Base-by-base conservation (phyloP, 2,113 vertebrate species). In the Anolis carolinensis region DNA sequence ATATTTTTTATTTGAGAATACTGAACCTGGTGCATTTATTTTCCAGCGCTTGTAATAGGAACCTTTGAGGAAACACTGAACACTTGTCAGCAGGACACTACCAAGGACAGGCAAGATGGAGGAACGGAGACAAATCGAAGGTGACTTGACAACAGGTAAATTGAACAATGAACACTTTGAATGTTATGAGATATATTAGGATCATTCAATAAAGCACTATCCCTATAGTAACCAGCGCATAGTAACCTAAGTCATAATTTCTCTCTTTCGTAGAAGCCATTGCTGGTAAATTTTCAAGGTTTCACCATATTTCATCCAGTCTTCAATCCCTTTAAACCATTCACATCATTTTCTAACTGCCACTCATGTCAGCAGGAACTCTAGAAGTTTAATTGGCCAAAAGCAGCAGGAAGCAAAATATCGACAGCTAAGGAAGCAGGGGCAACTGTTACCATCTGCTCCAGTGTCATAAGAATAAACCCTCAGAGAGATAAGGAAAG, bases 381-480 rank as follows among this genome's bases (percentile, higher is more conserved):
- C 34, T 32, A 81, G 52, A 71, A 86, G 70, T 86, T 80, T 86
- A 86, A 86, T 86, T 86, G 85, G 85, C 77, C 55, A 50, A 36
- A 14, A 73, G 36, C 70, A 74, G 78, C 70, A 81, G 85, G 85
- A 81, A 86, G 55, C n/a, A 71, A 81, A 80, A 74, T 81, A 81
- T 73, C 39, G 70, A 74, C 85, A 74, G 84, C 84, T 50, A 81
- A 59, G 78, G 71, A 86, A 63, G 55, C 73, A 34, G 70, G 78
- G 85, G 70, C 85, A 74, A 81, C 70, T 7, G 36, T 52, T 74
- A 74, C 85, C 85, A 86, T 86, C 85, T 86, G 85, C 78, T 86
- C 36, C 13, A 11, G 70, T 86, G 85, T 86, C 78, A 81, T 81
- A 81, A 81, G 78, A 65, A 86, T 50, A 73, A 23, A 81, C 70